phyloP scores from a whole-genome alignment of 2,113 vertebrate genomes.

The Crypturellus undulatus region DNA sequence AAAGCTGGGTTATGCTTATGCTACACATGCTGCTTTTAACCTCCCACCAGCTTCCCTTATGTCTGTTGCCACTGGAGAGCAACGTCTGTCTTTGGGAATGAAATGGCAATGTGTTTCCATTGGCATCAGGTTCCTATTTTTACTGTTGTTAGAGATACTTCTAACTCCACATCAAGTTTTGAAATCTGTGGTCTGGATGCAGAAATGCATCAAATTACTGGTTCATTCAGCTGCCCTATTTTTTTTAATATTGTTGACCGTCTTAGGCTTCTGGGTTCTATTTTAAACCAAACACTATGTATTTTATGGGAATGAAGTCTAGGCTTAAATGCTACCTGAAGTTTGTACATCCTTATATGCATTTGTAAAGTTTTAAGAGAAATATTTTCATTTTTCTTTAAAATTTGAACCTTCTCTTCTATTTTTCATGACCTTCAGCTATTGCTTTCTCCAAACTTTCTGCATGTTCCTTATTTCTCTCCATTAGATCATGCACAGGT shows the following conservation, averaged over 20 bases:
- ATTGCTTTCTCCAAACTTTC: neutral
- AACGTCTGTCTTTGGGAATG: neutral
- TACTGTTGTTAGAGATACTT: neutral
- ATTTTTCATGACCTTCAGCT: neutral
- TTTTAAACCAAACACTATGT: rapidly evolving
- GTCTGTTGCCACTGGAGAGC: neutral
- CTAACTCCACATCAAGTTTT: neutral
- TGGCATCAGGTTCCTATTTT: neutral
- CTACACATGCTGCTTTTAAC: neutral
- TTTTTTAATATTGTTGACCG: neutral
- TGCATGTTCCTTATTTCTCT: neutral
- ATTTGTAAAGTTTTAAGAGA: neutral
- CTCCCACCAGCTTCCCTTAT: neutral
- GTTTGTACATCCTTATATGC: neutral
- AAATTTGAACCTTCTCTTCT: neutral
- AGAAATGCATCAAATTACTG: neutral
- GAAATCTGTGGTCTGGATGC: neutral
- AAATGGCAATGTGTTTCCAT: neutral
- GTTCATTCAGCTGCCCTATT: neutral
- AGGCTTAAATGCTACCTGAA: neutral
- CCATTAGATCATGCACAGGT: neutral
- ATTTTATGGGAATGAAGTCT: neutral
- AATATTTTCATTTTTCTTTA: neutral
- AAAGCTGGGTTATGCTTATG: neutral
- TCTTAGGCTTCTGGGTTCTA: neutral